Evolutionary conservation across 2,888 invertebrate genomes (phyloP), one percentile per base, ranked within the genome.

Genomic region (Hydraecia micacea): DNA sequence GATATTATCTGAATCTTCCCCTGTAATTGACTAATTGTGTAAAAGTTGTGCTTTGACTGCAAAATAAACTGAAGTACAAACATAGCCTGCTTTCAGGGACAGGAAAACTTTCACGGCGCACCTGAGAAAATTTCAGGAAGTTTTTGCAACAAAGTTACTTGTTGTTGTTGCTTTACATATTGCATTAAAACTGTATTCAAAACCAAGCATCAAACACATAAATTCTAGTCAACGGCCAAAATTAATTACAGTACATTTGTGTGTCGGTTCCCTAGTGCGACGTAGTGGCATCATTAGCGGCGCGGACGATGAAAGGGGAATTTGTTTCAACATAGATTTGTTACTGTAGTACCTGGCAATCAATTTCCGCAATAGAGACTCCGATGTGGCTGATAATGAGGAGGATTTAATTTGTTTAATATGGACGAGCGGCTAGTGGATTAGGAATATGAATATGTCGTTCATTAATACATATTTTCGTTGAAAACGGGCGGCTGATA

Each of bases 231-330:
- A 62, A 84, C 82, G 70, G 1, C 18, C 15, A 77, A 79, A n/a
- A 88, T 84, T 86, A 90, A 90, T 89, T 79, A 81, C 80, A 74
- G 60, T 46, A 84, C 86, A 89, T 90, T 90, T 82, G 82, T 86
- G 82, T 83, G 83, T 86, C 80, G 80, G 86, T 39, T 78, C 73
- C 74, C 82, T 28, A 72, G 73, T 46, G 72, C 74, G 39, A 49
- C 68, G 76, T 52, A 69, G 83, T 80, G 72, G 73, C 67, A 75
- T 84, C 85, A 85, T 90, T 89, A 88, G 84, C 13, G 79, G 79
- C 68, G 36, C 62, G 62, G 55, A 28, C 32, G 71, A 68, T 76
- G 86, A 79, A 77, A 73, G 75, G 76, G 79, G 79, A 79, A 80
- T 85, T 87, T 80, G 77, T 88, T 83, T 42, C 79, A 78, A 73